Base-by-base conservation (phyloP, 1,140 invertebrate species). In the Leptonema lineaticorne region DNA sequence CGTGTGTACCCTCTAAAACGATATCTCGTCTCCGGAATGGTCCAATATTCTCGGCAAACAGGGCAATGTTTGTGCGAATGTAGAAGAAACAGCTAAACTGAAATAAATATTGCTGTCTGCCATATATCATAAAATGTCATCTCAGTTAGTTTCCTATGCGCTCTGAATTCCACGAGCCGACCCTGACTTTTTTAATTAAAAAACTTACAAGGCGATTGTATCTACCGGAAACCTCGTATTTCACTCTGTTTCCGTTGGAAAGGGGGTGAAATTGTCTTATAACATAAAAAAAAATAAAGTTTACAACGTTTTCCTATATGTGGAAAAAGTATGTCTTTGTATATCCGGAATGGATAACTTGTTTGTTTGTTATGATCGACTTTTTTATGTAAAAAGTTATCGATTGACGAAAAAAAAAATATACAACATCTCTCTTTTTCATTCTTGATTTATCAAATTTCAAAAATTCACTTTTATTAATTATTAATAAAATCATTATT, bases 101-200 rank as follows among this genome's bases (percentile, higher is more conserved):
- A 53, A 53, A 53, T 53, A 53, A 53, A 53, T 53, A 53, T 26
- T 26, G 20, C 20, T 24, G 50, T 26, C 22, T 53, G 11, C 24
- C 20, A 53, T 53, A 53, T 53, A 53, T 53, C 50, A 53, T 53
- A 8, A 53, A 53, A 53, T 26, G 50, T 53, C 50, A 26, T 53
- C 50, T 22, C 50, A 24, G 50, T 26, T 53, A 53, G 50, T 53
- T 53, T 53, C 22, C 50, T 53, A 53, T 53, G 50, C 50, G 24
- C 50, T 24, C 7, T 26, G 27, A 22, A 20, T 24, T 24, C 18
- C 16, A 7, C 24, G 7, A 48, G 46, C 20, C 50, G 24, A 7
- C 50, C 27, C 50, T 14, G 50, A 53, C 50, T 53, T 53, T 24
- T 53, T 53, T 53, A 53, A 53, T 53, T 53, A 53, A 53, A 53